A percentile compares a stretch with the other conserved stretches of the same genome.
Evolutionary conservation across 2,797 vertebrate species (phyloP).

Genomic region (Sebastes flavidus): DNA sequence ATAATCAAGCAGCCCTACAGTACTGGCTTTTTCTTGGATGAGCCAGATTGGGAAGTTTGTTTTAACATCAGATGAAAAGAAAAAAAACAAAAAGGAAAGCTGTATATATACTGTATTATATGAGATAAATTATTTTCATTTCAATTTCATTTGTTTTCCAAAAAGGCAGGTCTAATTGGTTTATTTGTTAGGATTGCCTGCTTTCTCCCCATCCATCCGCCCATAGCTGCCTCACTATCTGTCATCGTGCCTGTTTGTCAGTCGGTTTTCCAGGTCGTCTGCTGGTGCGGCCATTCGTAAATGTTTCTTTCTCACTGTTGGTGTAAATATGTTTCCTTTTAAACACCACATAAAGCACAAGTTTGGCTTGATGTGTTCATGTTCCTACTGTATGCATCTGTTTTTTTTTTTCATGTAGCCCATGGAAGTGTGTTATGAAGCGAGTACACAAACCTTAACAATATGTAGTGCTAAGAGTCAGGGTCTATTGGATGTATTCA

Average conservation of each 20-base stretch:
- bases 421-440: background rate
- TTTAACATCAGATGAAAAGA: background rate
- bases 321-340: background rate
- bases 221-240: background rate
- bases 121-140: background rate
- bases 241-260: background rate
- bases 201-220: background rate
- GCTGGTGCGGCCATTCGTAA: background rate
- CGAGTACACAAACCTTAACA: background rate
- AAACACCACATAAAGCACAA: background rate
- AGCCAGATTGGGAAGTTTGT: background rate
- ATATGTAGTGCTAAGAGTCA: background rate
- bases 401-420: background rate
- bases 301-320: background rate
- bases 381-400: background rate
- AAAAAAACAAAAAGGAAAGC: background rate
- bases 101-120: background rate
- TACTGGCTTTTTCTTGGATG: background rate
- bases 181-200: background rate
- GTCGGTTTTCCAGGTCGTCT: background rate
- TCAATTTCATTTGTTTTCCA: background rate
- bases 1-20: too few relatives aligned
- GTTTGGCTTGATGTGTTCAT: background rate
- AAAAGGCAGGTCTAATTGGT: background rate
- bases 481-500: constrained; percentile 7